Conservation (phyloP, 2,113 vertebrate species). For the Calidris pygmaea region DNA sequence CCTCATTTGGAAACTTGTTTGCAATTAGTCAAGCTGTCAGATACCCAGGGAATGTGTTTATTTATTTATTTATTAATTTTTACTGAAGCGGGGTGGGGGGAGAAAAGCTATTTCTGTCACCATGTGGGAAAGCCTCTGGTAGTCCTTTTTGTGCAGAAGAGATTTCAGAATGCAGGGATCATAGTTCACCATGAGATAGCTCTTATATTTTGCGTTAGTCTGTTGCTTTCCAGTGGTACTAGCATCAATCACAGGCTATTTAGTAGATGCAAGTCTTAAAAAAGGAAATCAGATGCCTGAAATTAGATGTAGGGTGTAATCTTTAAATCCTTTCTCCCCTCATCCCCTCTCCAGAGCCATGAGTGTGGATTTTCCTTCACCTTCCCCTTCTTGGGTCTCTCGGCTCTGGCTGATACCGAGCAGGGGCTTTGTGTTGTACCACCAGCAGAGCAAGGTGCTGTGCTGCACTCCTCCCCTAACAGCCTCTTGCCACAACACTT, state of each 20-base stretch:
- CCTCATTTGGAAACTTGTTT: constrained; percentile 37
- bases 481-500: not conserved
- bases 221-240: not conserved
- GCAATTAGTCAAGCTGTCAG: constrained; percentile 50
- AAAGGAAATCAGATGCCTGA: not conserved
- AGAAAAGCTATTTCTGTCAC: not conserved
- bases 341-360: not conserved
- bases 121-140: not conserved
- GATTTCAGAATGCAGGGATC: not conserved
- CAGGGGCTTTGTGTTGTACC: not conserved
- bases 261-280: not conserved
- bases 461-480: rapidly evolving
- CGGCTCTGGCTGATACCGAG: not conserved
- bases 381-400: not conserved
- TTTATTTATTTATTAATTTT: constrained; percentile 54
- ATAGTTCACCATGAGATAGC: not conserved
- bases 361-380: not conserved
- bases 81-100: not conserved
- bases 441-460: not conserved
- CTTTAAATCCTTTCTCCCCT: not conserved
- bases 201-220: not conserved
- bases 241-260: not conserved
- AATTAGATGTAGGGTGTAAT: not conserved
- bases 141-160: not conserved
- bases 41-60: not conserved